These are phyloP conservation scores for Hybognathus amarus DNA, from an alignment of 2,797 vertebrate genomes.

Conservation along the genomic window DNA sequence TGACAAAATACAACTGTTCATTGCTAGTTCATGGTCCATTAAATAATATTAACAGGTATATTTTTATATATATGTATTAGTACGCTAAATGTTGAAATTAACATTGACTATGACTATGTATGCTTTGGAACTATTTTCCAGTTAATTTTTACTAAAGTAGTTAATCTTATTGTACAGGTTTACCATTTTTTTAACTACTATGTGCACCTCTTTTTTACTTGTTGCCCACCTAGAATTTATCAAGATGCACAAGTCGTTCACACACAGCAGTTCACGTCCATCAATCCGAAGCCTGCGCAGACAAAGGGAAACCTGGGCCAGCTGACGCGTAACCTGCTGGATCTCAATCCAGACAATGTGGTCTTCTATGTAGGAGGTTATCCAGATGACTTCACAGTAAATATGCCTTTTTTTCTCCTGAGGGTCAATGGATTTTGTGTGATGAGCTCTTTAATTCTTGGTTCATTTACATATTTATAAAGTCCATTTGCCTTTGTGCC, in stretches of 20 bases:
- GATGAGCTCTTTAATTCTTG: neutral
- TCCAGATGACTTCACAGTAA: slow-evolving; percentile 77
- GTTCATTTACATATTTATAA: neutral
- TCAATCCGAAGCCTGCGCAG: fast-evolving
- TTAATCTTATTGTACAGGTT: neutral
- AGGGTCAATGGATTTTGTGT: neutral
- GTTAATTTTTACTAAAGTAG: neutral
- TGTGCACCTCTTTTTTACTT: neutral
- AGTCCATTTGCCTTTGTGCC: neutral
- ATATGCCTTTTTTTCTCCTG: slow-evolving; percentile 30
- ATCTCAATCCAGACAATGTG: slow-evolving; percentile 67
- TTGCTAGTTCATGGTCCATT: no score
- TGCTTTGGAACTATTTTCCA: neutral
- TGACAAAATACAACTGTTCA: no score
- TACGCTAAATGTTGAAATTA: neutral
- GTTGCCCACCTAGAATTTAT: slow-evolving; percentile 73
- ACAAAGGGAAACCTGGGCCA: fast-evolving
- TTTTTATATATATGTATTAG: no score
- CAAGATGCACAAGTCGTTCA: slow-evolving; percentile 71
- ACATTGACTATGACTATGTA: neutral
- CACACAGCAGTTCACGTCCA: slow-evolving; percentile 61
- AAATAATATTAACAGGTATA: no score
- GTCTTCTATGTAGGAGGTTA: slow-evolving; percentile 84
- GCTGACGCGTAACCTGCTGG: slow-evolving; percentile 70
- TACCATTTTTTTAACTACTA: neutral